Conservation (phyloP, 2,797 vertebrate species). For the Propithecus deckenii region DNA sequence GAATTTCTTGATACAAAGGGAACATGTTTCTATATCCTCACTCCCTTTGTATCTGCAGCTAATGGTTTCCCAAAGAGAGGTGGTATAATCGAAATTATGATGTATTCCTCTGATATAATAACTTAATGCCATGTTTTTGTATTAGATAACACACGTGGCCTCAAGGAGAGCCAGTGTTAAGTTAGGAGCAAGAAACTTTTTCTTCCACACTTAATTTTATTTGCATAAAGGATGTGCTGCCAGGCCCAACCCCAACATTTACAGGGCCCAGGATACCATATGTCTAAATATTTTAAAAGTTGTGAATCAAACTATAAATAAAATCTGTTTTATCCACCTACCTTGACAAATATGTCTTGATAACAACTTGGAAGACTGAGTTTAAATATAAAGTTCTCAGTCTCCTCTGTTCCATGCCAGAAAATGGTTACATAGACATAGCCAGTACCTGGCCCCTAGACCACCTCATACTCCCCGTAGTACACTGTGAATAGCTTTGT, state of each 20-base stretch:
- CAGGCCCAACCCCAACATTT: neutral
- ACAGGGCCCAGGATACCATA: neutral
- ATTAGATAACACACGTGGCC: neutral
- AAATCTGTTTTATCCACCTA: constrained; percentile 3
- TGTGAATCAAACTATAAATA: neutral
- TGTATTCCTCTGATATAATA: neutral
- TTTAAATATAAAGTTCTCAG: neutral
- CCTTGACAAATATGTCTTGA: constrained; percentile 22
- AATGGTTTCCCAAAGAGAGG: neutral
- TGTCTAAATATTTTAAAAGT: constrained; percentile 52
- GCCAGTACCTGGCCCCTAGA: neutral
- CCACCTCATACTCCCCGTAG: neutral
- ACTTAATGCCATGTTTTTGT: neutral
- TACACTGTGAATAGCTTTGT: neutral
- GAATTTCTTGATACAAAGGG: neutral
- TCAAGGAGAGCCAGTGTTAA: neutral
- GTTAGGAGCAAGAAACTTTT: neutral
- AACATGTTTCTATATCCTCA: neutral
- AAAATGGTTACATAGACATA: neutral
- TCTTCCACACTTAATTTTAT: neutral
- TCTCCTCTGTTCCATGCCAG: neutral
- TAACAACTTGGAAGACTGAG: neutral
- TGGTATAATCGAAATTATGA: neutral
- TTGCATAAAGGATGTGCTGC: neutral
- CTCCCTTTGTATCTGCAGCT: neutral